Conservation (phyloP, 2,888 invertebrate genomes). For the Chromoteleia sp. region DNA sequence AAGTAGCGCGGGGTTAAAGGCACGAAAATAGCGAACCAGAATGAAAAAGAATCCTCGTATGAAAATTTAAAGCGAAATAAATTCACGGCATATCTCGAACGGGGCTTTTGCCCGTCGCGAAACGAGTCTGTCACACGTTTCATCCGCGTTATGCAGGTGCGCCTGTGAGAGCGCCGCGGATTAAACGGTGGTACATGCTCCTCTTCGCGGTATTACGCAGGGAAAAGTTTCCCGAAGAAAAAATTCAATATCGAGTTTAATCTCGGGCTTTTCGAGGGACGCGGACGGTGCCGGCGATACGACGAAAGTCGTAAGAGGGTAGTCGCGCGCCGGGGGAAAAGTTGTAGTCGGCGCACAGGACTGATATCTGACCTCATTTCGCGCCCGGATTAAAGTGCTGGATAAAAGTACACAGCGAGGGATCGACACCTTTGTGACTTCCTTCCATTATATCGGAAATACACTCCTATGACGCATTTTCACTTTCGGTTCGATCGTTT, state of each 20-base stretch:
- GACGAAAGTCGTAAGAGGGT: slow-evolving; percentile 73
- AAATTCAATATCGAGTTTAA: slow-evolving; percentile 77
- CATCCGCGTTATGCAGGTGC: slow-evolving; percentile 55
- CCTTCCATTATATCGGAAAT: slow-evolving; percentile 54
- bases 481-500: slow-evolving; percentile 57
- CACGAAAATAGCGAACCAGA: slow-evolving; percentile 31
- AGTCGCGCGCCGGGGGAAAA: slow-evolving; percentile 59
- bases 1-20: slow-evolving; percentile 5
- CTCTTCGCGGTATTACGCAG: slow-evolving; percentile 66
- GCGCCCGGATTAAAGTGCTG: slow-evolving; percentile 67
- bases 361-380: slow-evolving; percentile 70
- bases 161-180: slow-evolving; percentile 60
- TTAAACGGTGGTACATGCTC: slow-evolving; percentile 69
- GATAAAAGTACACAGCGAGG: slow-evolving; percentile 59
- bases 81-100: slow-evolving; percentile 53
- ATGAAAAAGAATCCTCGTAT: slow-evolving; percentile 50
- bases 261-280: slow-evolving; percentile 73
- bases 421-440: slow-evolving; percentile 68
- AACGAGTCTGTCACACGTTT: slow-evolving; percentile 63
- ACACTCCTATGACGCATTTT: slow-evolving; percentile 46
- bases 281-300: slow-evolving; percentile 70
- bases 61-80: slow-evolving; percentile 67
- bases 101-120: slow-evolving; percentile 31
- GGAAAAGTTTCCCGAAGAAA: slow-evolving; percentile 66
- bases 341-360: slow-evolving; percentile 61